Conservation (phyloP, 2,888 invertebrate genomes). For the Microctonus aethiopoides region DNA sequence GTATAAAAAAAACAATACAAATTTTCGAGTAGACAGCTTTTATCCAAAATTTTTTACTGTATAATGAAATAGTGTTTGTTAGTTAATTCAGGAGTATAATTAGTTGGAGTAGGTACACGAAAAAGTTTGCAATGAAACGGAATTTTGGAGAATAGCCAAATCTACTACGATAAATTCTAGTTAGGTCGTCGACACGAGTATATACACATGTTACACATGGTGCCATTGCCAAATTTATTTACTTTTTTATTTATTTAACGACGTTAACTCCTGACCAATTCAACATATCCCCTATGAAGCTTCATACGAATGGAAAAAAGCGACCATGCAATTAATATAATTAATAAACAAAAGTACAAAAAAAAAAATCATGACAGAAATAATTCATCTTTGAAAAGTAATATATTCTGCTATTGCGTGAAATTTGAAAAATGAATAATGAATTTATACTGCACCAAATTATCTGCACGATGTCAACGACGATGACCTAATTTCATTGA, state of each 20-base stretch:
- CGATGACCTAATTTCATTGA: neutral
- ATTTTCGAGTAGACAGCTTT: no score
- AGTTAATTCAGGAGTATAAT: neutral
- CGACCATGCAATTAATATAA: neutral
- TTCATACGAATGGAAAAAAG: no score
- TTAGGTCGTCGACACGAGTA: conserved; percentile 25
- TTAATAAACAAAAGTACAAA: neutral
- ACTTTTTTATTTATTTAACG: neutral
- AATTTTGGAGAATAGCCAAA: conserved; percentile 20
- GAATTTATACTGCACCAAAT: neutral
- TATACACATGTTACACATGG: neutral
- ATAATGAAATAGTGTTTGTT: neutral
- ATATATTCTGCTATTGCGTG: neutral
- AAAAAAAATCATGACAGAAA: neutral
- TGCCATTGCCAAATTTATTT: neutral
- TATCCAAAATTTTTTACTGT: no score
- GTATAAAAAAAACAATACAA: no score
- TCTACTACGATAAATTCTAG: conserved; percentile 7
- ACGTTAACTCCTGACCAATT: no score
- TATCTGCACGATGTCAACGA: neutral
- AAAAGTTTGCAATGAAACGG: neutral
- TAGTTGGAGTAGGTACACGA: neutral
- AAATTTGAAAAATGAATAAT: neutral
- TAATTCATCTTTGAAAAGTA: neutral
- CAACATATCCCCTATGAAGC: no score